phyloP scores from a whole-genome alignment of 2,797 vertebrate species.

The Chanos chanos region DNA sequence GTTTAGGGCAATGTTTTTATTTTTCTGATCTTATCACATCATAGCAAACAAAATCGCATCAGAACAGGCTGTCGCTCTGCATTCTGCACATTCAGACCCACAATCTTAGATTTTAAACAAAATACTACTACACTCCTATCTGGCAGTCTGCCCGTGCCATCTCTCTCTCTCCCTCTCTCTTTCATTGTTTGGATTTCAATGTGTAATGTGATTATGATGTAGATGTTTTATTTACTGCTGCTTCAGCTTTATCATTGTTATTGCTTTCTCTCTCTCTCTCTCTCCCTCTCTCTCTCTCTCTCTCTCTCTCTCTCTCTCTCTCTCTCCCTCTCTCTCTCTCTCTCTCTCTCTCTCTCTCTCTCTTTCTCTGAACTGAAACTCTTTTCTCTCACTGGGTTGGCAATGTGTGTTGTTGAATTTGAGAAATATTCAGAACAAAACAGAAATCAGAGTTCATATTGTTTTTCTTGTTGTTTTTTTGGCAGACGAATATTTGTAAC shows the following conservation, averaged over 20 bases:
- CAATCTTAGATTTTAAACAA: slow-evolving; percentile 1
- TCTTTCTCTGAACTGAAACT: no score
- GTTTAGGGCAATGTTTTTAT: slow-evolving; percentile 1
- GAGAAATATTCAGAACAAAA: no score
- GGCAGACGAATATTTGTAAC: no score
- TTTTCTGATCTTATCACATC: slow-evolving; percentile 7
- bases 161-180: neutral
- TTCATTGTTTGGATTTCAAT: neutral
- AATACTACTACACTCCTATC: no score
- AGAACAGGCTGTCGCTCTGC: neutral
- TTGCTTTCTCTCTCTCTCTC: neutral
- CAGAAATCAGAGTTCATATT: no score
- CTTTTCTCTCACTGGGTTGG: no score
- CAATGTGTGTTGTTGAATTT: no score
- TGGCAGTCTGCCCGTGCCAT: no score
- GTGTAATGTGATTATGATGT: slow-evolving; percentile 4
- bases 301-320: no score
- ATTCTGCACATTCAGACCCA: neutral
- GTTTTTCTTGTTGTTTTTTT: no score
- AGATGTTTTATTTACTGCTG: neutral
- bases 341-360: no score
- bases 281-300: neutral
- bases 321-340: neutral
- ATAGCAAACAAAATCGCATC: neutral
- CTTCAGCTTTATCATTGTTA: neutral